A percentile compares a stretch with the other conserved stretches of the same genome.
These are phyloP conservation scores for Parnassius smintheus DNA, from an alignment of 2,888 invertebrate species.

Conservation along the genomic window DNA sequence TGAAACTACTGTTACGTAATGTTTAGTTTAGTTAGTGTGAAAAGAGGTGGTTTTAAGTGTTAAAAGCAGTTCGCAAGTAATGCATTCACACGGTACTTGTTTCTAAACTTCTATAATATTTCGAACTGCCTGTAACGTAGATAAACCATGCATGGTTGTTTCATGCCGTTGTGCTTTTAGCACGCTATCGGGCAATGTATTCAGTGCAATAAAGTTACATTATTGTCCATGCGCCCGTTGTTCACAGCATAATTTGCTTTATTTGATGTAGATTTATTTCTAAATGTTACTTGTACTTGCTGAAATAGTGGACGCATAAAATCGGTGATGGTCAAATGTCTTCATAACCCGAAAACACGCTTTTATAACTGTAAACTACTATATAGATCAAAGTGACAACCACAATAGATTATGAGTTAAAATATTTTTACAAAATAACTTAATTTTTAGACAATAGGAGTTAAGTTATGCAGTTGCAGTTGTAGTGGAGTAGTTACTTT, in stretches of 20 bases:
- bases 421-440: too few species aligned
- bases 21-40: too few species aligned
- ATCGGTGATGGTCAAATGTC: neutral
- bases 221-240: slow-evolving; percentile 3
- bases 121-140: neutral
- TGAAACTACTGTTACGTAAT: too few species aligned
- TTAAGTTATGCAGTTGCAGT: too few species aligned
- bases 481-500: too few species aligned
- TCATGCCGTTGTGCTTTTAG: neutral
- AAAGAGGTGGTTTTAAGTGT: too few species aligned
- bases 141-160: neutral
- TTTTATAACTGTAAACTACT: too few species aligned
- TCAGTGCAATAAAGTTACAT: slow-evolving; percentile 11
- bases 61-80: neutral
- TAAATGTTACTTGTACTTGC: neutral
- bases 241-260: slow-evolving; percentile 3
- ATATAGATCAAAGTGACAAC: neutral
- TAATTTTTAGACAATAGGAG: too few species aligned
- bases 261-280: neutral
- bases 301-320: neutral
- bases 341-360: too few species aligned
- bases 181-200: slow-evolving; percentile 15
- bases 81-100: neutral
- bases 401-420: neutral
- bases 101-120: neutral